A percentile compares a stretch with the other conserved stretches of the same genome.
Evolutionary conservation across 1,140 invertebrate species (phyloP).

Genomic region (Conus betulinus): DNA sequence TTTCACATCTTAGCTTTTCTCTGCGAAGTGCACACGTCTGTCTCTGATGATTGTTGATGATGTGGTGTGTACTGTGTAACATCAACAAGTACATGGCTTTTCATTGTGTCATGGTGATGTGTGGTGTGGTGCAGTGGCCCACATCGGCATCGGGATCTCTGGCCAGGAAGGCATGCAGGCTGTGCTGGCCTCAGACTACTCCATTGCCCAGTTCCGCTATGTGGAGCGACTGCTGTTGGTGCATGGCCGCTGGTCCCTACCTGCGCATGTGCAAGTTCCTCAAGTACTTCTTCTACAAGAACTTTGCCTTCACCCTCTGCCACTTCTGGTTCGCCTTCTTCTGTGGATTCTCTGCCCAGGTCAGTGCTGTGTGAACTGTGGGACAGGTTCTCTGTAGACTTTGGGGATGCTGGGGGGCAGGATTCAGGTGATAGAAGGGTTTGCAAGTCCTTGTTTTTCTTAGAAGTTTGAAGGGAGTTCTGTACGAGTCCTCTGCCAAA

Average conservation of each 20-base stretch:
- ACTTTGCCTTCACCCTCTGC: constrained; percentile 99
- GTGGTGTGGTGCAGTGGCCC: constrained; percentile 85
- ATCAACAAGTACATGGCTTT: no score
- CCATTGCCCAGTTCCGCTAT: constrained; percentile 97
- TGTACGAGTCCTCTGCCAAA: no score
- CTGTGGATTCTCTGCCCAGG: constrained; percentile 99
- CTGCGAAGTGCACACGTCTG: no score
- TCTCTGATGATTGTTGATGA: no score
- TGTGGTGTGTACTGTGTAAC: no score
- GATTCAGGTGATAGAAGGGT: no score
- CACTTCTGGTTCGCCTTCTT: constrained; percentile 99
- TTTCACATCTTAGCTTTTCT: no score
- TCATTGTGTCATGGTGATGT: background rate
- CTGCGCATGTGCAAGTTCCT: constrained; percentile 98
- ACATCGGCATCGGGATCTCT: constrained; percentile 99
- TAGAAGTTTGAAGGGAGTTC: no score
- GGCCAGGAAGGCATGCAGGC: constrained; percentile 99
- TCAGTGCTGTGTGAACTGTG: constrained; percentile 74
- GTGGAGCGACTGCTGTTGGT: constrained; percentile 96
- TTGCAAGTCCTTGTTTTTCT: no score
- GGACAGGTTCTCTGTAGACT: no score
- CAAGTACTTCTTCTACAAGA: constrained; percentile 99
- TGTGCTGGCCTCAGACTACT: constrained; percentile 97
- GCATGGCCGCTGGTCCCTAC: constrained; percentile 98
- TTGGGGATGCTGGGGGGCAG: no score